phyloP scores from a whole-genome alignment of 2,797 vertebrate species.

The Sciaenops ocellatus region DNA sequence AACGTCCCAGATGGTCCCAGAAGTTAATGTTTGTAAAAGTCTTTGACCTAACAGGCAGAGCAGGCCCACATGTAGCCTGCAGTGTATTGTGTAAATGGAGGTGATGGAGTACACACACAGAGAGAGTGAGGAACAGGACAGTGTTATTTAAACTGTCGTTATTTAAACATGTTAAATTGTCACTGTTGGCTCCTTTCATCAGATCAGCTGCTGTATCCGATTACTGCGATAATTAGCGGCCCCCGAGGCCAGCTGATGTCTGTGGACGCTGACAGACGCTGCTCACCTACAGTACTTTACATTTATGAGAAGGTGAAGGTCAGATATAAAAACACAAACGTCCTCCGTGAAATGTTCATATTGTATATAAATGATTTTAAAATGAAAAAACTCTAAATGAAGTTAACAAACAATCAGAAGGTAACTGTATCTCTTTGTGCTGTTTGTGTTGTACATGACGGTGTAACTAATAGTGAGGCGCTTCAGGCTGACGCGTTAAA shows the following conservation, averaged over 20 bases:
- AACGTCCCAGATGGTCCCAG: no score
- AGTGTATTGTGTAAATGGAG: no score
- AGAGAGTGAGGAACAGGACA: no score
- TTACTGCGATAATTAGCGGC: neutral
- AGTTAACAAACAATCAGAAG: neutral
- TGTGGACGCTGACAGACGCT: neutral
- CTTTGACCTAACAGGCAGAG: no score
- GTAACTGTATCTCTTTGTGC: neutral
- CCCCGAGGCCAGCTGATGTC: constrained; percentile 11
- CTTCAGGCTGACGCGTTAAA: neutral
- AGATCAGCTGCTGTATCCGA: neutral
- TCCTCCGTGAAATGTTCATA: neutral
- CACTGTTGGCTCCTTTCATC: neutral
- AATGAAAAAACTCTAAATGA: no score
- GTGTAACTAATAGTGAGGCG: neutral
- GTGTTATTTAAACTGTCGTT: no score
- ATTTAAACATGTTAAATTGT: neutral
- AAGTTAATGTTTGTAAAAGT: no score
- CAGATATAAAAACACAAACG: neutral
- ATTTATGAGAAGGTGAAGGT: neutral
- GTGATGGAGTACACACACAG: no score
- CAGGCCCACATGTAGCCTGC: no score
- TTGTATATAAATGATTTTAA: no score
- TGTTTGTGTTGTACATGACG: neutral
- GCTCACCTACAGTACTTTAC: neutral